Base-by-base conservation (phyloP, 1,140 invertebrate species). In the Drosophila arizonae region DNA sequence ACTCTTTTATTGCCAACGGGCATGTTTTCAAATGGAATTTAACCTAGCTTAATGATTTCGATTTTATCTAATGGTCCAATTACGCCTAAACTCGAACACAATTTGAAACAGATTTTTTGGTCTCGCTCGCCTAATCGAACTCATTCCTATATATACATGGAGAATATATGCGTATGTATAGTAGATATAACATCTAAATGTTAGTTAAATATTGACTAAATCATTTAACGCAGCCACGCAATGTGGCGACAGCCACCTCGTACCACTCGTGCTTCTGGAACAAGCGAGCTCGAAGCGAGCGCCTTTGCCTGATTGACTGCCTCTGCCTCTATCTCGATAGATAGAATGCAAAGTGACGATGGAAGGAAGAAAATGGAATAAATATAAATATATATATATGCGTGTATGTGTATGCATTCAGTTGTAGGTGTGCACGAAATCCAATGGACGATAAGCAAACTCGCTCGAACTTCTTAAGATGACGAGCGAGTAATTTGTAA, bases 211-310 rank as follows among this genome's bases (percentile, higher is more conserved):
- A 90, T 89, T 89, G 86, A 77, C 86, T 81, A 72, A 89, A 86
- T 90, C 85, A 89, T 90, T 89, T 89, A 89, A 81, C 80, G 72
- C 52, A 76, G 74, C 75, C 81, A 90, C 85, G 85, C 85, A 81
- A 89, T 86, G 75, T 88, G 70, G 71, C 78, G 45, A 64, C 77
- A 70, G 65, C 45, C 28, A 46, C 39, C 15, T 51, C 55, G 39
- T 45, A 15, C 51, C 41, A 21, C 17, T 36, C 55, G 21, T 11
- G 36, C 36, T 15, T 28, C 33, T 33, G 54, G 24, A 58, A 57
- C 28, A 17, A 57, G 41, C 36, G 10, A 43, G 52, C 52, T 13
- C 48, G n/a, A 57, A 52, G 28, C 36, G 15, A 46, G 24, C 5
- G 39, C 21, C 9, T 43, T 30, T 46, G 15, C 57, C n/a, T 39